phyloP scores from a whole-genome alignment of 2,888 invertebrate species.

The Rapana venosa region DNA sequence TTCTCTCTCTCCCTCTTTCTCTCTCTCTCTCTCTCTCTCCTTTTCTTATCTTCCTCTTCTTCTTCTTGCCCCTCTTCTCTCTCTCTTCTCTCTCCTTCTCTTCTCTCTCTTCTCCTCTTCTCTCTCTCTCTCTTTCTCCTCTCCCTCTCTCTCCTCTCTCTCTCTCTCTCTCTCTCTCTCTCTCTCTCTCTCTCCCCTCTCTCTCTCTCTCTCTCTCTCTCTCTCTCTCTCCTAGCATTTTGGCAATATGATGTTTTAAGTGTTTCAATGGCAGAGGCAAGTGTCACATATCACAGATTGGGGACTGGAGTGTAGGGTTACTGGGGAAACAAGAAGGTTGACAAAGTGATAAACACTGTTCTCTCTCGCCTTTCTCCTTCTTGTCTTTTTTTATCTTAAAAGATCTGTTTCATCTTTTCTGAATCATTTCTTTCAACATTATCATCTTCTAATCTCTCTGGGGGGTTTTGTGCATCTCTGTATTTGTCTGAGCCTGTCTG shows the following conservation, averaged over 20 bases:
- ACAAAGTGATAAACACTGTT: too few species aligned
- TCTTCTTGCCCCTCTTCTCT: background rate
- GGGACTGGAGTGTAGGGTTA: too few species aligned
- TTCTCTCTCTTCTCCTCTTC: background rate
- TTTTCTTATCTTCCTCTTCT: background rate
- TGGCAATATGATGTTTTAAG: background rate
- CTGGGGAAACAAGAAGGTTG: too few species aligned
- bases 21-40: slow-evolving; percentile 17
- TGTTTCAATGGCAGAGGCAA: too few species aligned
- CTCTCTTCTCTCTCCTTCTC: background rate
- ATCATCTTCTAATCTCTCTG: too few species aligned
- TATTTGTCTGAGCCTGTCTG: background rate
- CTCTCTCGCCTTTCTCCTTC: too few species aligned
- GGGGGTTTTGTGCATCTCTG: background rate
- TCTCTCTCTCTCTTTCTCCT: background rate
- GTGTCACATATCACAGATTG: too few species aligned
- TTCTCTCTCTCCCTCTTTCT: slow-evolving; percentile 2
- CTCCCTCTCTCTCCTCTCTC: background rate
- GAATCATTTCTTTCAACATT: too few species aligned
- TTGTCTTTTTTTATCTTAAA: too few species aligned
- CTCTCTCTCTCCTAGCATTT: background rate
- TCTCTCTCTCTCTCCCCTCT: background rate
- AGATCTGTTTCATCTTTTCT: too few species aligned
- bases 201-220: background rate
- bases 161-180: background rate